Conservation (phyloP, 2,113 vertebrate species). For the Tachycineta bicolor region DNA sequence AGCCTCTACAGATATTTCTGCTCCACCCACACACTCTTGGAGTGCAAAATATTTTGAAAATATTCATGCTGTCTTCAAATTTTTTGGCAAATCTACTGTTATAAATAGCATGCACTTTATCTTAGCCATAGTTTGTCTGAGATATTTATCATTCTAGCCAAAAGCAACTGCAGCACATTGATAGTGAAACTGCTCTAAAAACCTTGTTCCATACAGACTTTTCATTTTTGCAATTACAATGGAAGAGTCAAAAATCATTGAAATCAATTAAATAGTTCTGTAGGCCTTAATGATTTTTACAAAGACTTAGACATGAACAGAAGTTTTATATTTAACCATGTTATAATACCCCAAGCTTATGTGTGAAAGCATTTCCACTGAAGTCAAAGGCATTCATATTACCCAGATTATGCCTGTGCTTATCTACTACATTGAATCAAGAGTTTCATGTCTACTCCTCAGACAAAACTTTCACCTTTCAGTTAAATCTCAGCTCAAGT, state of each 20-base stretch:
- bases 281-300: neutral
- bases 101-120: neutral
- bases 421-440: neutral
- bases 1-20: neutral
- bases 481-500: neutral
- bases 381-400: neutral
- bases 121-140: neutral
- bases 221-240: neutral
- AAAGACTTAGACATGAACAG: neutral
- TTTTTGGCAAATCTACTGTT: neutral
- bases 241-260: neutral
- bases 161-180: neutral
- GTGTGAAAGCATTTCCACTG: neutral
- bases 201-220: neutral
- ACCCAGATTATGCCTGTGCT: neutral
- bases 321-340: neutral
- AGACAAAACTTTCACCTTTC: slow-evolving; percentile 3
- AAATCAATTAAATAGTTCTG: neutral
- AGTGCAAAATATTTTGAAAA: neutral
- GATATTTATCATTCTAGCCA: neutral
- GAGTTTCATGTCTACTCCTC: neutral
- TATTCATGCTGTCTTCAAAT: neutral
- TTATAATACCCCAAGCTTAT: neutral
- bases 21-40: neutral
- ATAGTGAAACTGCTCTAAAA: neutral